Conservation (phyloP, 2,888 invertebrate species). For the Deilephila elpenor region DNA sequence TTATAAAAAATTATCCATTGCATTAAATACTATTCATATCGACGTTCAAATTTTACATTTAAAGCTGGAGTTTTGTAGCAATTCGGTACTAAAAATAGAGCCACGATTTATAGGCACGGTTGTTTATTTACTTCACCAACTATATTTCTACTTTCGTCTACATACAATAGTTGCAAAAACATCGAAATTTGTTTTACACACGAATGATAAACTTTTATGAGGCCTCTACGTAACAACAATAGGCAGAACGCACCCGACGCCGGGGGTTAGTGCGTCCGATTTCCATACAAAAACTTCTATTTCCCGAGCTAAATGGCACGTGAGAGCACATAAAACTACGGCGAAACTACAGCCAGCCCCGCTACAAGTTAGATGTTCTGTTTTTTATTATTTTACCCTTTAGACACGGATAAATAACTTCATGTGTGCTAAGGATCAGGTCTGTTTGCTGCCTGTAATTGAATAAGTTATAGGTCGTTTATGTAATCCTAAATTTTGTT, state of each 20-base stretch:
- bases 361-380: constrained; percentile 52
- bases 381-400: constrained; percentile 63
- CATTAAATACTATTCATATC: too few relatives aligned
- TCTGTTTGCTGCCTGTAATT: background rate
- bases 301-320: constrained; percentile 84
- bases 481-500: too few relatives aligned
- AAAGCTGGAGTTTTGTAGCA: background rate
- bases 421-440: background rate
- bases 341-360: constrained; percentile 71
- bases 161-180: constrained; percentile 49
- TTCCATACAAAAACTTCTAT: constrained; percentile 84
- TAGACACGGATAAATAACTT: constrained; percentile 43
- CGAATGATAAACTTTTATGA: constrained; percentile 81
- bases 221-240: constrained; percentile 76
- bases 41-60: too few relatives aligned
- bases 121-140: background rate
- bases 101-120: background rate
- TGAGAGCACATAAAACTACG: constrained; percentile 82
- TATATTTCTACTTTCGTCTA: background rate
- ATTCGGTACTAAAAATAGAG: background rate
- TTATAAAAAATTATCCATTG: too few relatives aligned
- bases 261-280: constrained; percentile 80
- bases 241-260: constrained; percentile 68
- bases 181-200: constrained; percentile 61
- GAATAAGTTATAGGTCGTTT: too few relatives aligned